These are phyloP conservation scores for Hippoglossus stenolepis DNA, from an alignment of 2,113 vertebrate genomes.

Conservation along the genomic window DNA sequence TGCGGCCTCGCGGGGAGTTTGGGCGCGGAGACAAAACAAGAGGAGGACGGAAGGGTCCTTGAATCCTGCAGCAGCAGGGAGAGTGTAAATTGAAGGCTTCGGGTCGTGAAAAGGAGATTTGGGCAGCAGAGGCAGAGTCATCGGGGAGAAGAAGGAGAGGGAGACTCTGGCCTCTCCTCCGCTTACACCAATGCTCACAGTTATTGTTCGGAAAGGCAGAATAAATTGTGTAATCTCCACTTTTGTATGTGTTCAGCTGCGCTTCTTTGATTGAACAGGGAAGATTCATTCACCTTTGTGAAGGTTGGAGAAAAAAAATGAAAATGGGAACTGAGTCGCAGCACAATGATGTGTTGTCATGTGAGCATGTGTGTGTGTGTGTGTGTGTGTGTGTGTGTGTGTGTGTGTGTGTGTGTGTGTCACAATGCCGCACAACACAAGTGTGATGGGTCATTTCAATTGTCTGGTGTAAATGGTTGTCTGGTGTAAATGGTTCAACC, in stretches of 20 bases:
- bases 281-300: conserved; percentile 36
- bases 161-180: not conserved
- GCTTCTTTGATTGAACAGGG: conserved; percentile 21
- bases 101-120: conserved; percentile 42
- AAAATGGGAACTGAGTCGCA: conserved; percentile 35
- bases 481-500: conserved; percentile 18
- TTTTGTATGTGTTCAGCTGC: conserved; percentile 27
- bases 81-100: conserved; percentile 57
- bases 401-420: too few species aligned
- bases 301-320: conserved; percentile 53
- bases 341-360: conserved; percentile 11
- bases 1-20: not conserved
- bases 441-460: conserved; percentile 6
- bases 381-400: too few species aligned
- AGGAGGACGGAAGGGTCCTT: conserved; percentile 59
- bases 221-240: conserved; percentile 42
- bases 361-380: not conserved
- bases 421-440: conserved; percentile 31
- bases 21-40: conserved; percentile 18
- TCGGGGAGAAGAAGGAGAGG: conserved; percentile 16
- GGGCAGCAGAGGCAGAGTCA: conserved; percentile 16
- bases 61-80: conserved; percentile 43
- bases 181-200: conserved; percentile 3
- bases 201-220: conserved; percentile 25
- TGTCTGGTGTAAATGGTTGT: conserved; percentile 26